Conservation (phyloP, 2,113 vertebrate genomes). For the Ptyas mucosa region DNA sequence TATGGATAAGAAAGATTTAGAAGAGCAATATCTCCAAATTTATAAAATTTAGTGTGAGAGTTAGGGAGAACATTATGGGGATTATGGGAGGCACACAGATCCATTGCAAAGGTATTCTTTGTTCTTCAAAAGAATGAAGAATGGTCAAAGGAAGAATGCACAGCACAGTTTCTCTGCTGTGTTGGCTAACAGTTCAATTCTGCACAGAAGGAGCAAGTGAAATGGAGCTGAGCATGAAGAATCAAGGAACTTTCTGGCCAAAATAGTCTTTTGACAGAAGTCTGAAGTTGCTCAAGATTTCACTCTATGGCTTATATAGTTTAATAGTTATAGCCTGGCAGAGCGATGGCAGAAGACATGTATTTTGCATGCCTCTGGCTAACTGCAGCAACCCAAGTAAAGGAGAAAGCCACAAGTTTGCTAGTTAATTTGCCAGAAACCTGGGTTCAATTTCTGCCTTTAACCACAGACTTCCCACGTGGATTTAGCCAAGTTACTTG, state of each 20-base stretch:
- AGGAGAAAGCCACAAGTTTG: constrained; percentile 24
- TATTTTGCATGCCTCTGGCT: constrained; percentile 5
- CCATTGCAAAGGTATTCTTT: background rate
- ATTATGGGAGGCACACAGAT: background rate
- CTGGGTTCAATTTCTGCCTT: constrained; percentile 22
- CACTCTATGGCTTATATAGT: background rate
- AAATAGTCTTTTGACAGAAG: background rate
- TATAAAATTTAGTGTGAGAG: background rate
- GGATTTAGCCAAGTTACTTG: constrained; percentile 20
- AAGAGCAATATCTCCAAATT: background rate
- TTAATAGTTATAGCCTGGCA: constrained; percentile 2
- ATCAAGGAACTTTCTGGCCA: background rate
- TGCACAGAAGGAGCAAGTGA: background rate
- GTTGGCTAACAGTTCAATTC: background rate
- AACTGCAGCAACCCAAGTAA: constrained; percentile 12
- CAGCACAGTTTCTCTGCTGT: background rate
- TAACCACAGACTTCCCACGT: constrained; percentile 25
- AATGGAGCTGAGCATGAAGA: background rate
- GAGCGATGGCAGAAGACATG: background rate
- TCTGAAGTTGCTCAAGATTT: background rate
- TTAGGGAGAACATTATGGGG: background rate
- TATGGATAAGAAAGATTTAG: background rate
- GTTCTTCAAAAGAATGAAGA: background rate
- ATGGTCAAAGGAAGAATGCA: background rate
- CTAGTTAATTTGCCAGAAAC: constrained; percentile 16